Conservation (phyloP, 2,888 invertebrate genomes). For the Gymnoscelis rufifasciata region DNA sequence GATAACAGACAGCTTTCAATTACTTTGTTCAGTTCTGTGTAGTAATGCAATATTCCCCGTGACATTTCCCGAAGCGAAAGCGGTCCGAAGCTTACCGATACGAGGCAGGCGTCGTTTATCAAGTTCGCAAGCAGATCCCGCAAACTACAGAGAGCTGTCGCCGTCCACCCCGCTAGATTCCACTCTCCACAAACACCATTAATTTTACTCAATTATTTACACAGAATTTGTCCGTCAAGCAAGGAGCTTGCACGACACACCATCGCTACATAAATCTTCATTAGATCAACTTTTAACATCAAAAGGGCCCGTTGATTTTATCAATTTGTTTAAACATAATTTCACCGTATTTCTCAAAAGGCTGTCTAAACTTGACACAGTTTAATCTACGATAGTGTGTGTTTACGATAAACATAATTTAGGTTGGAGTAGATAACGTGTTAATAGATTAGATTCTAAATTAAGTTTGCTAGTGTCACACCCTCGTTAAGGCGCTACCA, state of each 20-base stretch:
- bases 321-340: slow-evolving; percentile 22
- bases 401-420: slow-evolving; percentile 35
- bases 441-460: slow-evolving; percentile 56
- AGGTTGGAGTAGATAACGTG: slow-evolving; percentile 42
- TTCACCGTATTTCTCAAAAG: slow-evolving; percentile 21
- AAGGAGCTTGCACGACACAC: slow-evolving; percentile 30
- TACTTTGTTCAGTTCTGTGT: neutral
- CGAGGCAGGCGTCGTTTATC: slow-evolving; percentile 1
- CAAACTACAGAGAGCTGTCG: slow-evolving; percentile 1
- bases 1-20: too few relatives aligned
- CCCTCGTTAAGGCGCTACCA: slow-evolving; percentile 45
- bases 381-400: slow-evolving; percentile 28
- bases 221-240: slow-evolving; percentile 31
- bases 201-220: slow-evolving; percentile 25
- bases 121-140: slow-evolving; percentile 4
- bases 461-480: slow-evolving; percentile 55
- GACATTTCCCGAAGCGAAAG: slow-evolving; percentile 1
- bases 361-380: slow-evolving; percentile 21
- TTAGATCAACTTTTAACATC: slow-evolving; percentile 36
- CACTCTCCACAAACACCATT: slow-evolving; percentile 21
- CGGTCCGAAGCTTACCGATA: neutral
- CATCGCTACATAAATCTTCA: slow-evolving; percentile 41
- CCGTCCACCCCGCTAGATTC: slow-evolving; percentile 8
- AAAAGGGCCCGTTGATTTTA: slow-evolving; percentile 22
- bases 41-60: neutral